Percentiles rank a stretch among this genome's conserved stretches.
phyloP scores from a whole-genome alignment of 2,113 vertebrate genomes.

The Thalassoma bifasciatum region DNA sequence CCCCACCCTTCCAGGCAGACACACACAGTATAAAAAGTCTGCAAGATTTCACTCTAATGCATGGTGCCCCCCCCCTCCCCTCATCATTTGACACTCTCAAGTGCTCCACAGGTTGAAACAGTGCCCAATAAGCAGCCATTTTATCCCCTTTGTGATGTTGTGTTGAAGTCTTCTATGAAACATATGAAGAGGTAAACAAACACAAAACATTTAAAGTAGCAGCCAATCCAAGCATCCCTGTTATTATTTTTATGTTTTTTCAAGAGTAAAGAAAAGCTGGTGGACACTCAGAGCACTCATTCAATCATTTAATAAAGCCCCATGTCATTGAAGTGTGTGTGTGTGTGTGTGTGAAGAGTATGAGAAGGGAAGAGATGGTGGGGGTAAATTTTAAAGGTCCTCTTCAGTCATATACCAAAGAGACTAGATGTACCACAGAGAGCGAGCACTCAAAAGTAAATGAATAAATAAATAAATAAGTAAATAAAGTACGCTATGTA shows the following conservation, averaged over 20 bases:
- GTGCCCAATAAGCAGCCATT: constrained; percentile 34
- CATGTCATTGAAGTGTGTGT: constrained; percentile 23
- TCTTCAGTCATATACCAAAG: constrained; percentile 69
- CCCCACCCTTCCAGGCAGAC: background rate
- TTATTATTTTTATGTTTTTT: too few relatives aligned
- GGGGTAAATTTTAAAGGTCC: constrained; percentile 78
- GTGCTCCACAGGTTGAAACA: constrained; percentile 63
- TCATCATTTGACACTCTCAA: constrained; percentile 37
- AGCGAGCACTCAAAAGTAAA: constrained; percentile 78
- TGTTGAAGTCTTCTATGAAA: constrained; percentile 18
- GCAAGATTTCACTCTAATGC: constrained; percentile 54
- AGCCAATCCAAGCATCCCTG: background rate
- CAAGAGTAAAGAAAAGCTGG: constrained; percentile 18
- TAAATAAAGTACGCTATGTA: constrained; percentile 87
- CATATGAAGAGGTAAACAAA: constrained; percentile 30
- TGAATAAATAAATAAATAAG: constrained; percentile 84
- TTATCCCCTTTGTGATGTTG: constrained; percentile 26
- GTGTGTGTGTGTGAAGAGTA: background rate
- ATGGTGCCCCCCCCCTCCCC: constrained; percentile 48
- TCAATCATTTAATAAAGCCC: constrained; percentile 50
- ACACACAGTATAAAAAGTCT: constrained; percentile 16
- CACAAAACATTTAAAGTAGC: constrained; percentile 13
- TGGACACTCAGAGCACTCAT: constrained; percentile 39
- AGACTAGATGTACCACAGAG: constrained; percentile 51
- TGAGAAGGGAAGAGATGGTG: too few relatives aligned